Percentiles rank a stretch among this genome's conserved stretches.
phyloP scores from a whole-genome alignment of 2,888 invertebrate species.

The Agrochola circellaris region DNA sequence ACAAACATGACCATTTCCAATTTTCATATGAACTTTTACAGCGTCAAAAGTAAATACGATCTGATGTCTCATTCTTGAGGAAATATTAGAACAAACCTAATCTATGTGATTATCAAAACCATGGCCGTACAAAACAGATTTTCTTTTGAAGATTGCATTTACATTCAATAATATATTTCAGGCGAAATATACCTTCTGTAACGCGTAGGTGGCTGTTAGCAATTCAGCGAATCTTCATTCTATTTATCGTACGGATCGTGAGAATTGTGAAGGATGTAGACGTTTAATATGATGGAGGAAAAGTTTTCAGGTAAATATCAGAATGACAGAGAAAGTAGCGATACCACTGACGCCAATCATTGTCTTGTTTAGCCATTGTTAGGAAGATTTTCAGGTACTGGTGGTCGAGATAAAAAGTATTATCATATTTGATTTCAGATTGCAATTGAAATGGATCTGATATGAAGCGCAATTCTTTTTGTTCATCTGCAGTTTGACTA shows the following conservation, averaged over 20 bases:
- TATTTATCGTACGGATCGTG: slow-evolving; percentile 60
- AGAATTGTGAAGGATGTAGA: slow-evolving; percentile 55
- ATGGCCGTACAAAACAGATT: slow-evolving; percentile 39
- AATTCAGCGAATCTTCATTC: slow-evolving; percentile 63
- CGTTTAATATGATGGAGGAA: slow-evolving; percentile 55
- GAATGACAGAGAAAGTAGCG: slow-evolving; percentile 28
- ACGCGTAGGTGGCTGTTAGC: slow-evolving; percentile 47
- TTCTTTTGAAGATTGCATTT: slow-evolving; percentile 60
- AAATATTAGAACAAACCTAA: slow-evolving; percentile 21
- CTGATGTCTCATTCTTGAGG: slow-evolving; percentile 1
- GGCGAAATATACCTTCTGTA: slow-evolving; percentile 44
- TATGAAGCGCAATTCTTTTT: slow-evolving; percentile 21
- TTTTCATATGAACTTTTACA: background rate
- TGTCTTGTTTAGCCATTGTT: slow-evolving; percentile 29
- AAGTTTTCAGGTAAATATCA: slow-evolving; percentile 52
- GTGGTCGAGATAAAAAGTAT: slow-evolving; percentile 30
- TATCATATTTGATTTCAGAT: slow-evolving; percentile 37
- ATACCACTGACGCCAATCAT: slow-evolving; percentile 6
- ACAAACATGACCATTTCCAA: slow-evolving; percentile 11
- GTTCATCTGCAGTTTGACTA: slow-evolving; percentile 37
- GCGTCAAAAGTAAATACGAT: background rate
- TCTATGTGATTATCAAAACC: slow-evolving; percentile 34
- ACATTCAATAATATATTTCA: slow-evolving; percentile 57
- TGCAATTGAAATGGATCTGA: slow-evolving; percentile 9
- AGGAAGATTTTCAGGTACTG: slow-evolving; percentile 1